Percentiles rank a stretch among this genome's conserved stretches.
Evolutionary conservation across 2,797 vertebrate genomes (phyloP).

Genomic region (Cuculus canorus): DNA sequence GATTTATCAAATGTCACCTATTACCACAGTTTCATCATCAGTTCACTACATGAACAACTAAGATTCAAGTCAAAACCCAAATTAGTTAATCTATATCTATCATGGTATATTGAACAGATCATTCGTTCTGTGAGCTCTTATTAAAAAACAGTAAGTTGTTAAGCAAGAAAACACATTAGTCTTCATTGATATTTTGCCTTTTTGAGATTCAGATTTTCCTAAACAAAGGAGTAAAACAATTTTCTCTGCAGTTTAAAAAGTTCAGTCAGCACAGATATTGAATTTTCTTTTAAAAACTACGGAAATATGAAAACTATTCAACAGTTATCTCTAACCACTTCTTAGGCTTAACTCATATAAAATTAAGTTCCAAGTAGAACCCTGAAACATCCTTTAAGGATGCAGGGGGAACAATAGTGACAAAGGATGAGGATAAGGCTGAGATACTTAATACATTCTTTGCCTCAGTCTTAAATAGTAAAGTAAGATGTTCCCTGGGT

Average conservation of each 20-base stretch:
- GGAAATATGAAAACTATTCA: not conserved
- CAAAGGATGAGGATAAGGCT: too few relatives aligned
- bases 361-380: not conserved
- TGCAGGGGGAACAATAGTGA: too few relatives aligned
- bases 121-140: not conserved
- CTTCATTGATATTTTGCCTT: not conserved
- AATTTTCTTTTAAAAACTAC: not conserved
- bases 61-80: not conserved
- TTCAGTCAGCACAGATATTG: not conserved
- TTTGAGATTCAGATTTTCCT: not conserved
- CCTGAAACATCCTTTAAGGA: not conserved
- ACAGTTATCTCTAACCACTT: not conserved
- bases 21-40: not conserved
- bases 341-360: not conserved
- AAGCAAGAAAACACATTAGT: not conserved
- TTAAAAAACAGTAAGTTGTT: not conserved
- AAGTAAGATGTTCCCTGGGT: too few relatives aligned
- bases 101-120: not conserved
- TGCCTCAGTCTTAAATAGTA: too few relatives aligned
- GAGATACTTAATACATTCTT: too few relatives aligned
- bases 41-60: not conserved
- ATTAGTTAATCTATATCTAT: not conserved
- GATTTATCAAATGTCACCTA: not conserved
- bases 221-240: not conserved
- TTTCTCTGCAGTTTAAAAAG: not conserved